These are phyloP conservation scores for Chunga burmeisteri DNA, from an alignment of 2,113 vertebrate species.

Conservation along the genomic window DNA sequence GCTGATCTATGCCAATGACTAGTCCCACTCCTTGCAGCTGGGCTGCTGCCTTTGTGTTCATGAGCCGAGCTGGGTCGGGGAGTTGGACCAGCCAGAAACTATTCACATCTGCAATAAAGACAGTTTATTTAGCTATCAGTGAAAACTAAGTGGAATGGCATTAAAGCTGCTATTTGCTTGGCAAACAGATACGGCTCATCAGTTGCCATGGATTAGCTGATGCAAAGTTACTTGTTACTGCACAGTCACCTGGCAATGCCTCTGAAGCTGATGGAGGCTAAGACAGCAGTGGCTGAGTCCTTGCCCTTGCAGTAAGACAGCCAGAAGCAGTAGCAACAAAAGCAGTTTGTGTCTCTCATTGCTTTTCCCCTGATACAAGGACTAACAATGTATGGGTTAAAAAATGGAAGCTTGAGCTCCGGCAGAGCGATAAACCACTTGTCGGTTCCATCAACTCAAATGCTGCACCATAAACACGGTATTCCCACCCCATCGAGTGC, in stretches of 20 bases:
- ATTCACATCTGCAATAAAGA: not conserved
- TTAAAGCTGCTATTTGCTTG: not conserved
- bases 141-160: not conserved
- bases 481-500: not conserved
- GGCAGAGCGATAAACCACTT: not conserved
- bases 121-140: not conserved
- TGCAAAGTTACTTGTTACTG: not conserved
- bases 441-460: not conserved
- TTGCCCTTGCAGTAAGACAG: not conserved
- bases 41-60: not conserved
- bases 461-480: not conserved
- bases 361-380: not conserved
- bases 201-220: constrained; percentile 27
- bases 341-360: not conserved
- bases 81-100: not conserved
- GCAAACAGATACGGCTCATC: not conserved
- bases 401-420: not conserved
- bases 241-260: not conserved
- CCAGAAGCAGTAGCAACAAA: not conserved
- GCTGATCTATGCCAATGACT: not conserved
- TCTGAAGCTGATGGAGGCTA: not conserved
- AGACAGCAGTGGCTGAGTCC: not conserved
- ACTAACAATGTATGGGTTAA: not conserved
- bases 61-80: not conserved
- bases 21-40: not conserved